phyloP scores from a whole-genome alignment of 2,113 vertebrate genomes.

The Sceloporus tristichus region DNA sequence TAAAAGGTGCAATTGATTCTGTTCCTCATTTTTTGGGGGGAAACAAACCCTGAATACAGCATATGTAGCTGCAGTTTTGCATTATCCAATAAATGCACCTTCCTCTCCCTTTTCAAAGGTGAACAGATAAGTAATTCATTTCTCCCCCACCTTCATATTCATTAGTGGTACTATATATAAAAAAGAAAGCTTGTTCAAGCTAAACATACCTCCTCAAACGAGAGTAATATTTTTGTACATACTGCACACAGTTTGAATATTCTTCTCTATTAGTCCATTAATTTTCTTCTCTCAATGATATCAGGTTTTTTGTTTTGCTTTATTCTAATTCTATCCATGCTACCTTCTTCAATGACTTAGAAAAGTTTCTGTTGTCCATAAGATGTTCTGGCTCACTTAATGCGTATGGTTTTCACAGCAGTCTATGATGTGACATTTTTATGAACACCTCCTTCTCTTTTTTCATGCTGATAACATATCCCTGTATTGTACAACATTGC shows the following conservation, averaged over 20 bases:
- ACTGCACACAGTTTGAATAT: background rate
- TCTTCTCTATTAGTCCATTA: background rate
- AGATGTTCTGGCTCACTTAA: background rate
- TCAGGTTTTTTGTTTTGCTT: conserved; percentile 24
- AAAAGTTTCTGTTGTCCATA: background rate
- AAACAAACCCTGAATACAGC: conserved; percentile 29
- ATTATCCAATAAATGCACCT: conserved; percentile 37
- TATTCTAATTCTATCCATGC: background rate
- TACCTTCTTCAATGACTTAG: background rate
- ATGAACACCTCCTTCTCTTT: background rate
- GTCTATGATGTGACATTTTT: background rate
- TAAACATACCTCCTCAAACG: conserved; percentile 15
- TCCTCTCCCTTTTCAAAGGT: conserved; percentile 18
- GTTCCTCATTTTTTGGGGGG: conserved; percentile 38
- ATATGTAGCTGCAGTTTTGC: conserved; percentile 30
- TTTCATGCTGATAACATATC: background rate
- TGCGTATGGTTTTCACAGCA: background rate
- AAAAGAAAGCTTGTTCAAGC: background rate
- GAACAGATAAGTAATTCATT: conserved; percentile 29
- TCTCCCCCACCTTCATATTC: conserved; percentile 23
- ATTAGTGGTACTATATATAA: background rate
- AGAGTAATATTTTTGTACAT: conserved; percentile 33
- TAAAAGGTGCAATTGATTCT: conserved; percentile 45
- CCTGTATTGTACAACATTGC: background rate
- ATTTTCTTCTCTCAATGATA: conserved; percentile 5